Evolutionary conservation across 2,113 vertebrate genomes (phyloP).

Genomic region (Clarias gariepinus): DNA sequence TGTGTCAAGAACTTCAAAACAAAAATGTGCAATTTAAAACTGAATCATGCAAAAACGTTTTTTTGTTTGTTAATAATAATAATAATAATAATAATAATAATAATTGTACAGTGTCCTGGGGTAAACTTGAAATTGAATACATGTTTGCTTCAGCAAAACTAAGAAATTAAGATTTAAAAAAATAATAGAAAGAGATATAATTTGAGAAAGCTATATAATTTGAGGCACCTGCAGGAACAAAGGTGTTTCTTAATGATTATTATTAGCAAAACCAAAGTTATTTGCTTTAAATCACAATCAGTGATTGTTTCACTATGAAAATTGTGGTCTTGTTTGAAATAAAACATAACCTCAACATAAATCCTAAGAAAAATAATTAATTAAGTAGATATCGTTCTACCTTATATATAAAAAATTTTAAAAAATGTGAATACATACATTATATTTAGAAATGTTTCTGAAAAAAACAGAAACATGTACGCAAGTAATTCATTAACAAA

Average conservation of each 20-base stretch:
- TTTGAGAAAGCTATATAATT: background rate
- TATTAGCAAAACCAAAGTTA: background rate
- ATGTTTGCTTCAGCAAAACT: slow-evolving; percentile 13
- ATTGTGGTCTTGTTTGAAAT: background rate
- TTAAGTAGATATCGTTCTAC: too few species aligned
- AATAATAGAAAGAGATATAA: background rate
- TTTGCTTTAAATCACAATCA: background rate
- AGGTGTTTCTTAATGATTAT: background rate
- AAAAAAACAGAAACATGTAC: background rate
- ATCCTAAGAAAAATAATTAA: background rate
- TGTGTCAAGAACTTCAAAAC: background rate
- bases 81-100: background rate
- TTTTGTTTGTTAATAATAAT: background rate
- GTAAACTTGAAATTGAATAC: slow-evolving; percentile 29
- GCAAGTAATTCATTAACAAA: background rate
- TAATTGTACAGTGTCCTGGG: background rate
- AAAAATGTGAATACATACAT: background rate
- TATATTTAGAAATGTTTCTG: background rate
- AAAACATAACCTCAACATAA: background rate
- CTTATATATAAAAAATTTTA: background rate
- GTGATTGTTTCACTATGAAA: background rate
- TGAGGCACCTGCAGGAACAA: slow-evolving; percentile 20
- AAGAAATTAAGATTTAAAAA: slow-evolving; percentile 1
- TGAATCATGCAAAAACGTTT: background rate
- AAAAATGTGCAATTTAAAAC: background rate